phyloP scores from a whole-genome alignment of 2,888 invertebrate genomes.

The Zootermopsis nevadensis region DNA sequence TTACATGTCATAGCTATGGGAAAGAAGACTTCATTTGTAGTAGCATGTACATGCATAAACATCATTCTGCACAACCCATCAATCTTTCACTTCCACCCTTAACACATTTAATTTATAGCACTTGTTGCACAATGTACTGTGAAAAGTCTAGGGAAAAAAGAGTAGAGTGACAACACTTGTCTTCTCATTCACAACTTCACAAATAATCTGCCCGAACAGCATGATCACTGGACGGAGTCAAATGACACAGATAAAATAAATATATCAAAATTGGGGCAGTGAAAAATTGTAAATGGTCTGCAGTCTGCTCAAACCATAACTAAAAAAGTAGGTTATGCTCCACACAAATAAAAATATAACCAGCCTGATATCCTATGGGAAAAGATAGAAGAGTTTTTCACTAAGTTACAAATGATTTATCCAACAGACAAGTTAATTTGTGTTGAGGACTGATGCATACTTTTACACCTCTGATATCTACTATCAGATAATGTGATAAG shows the following conservation, averaged over 20 bases:
- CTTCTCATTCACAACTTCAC: slow-evolving; percentile 19
- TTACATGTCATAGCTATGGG: background rate
- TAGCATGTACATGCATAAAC: background rate
- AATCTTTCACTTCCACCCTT: background rate
- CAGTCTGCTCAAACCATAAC: no score
- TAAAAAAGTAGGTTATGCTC: no score
- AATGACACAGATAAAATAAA: slow-evolving; percentile 30
- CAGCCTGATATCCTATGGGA: no score
- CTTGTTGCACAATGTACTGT: background rate
- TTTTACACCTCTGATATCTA: no score
- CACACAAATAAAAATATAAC: no score
- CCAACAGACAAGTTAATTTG: no score
- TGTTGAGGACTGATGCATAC: no score
- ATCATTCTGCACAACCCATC: no score
- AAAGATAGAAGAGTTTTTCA: no score
- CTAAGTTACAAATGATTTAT: no score
- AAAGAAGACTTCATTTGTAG: background rate
- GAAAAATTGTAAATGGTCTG: no score
- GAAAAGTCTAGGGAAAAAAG: background rate
- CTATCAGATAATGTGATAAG: no score
- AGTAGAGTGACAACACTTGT: background rate
- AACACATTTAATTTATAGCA: background rate
- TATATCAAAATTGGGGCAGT: background rate
- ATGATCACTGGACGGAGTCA: slow-evolving; percentile 44
- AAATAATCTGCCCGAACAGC: slow-evolving; percentile 43